These are phyloP conservation scores for Salvelinus fontinalis DNA, from an alignment of 2,113 vertebrate genomes.

Conservation along the genomic window DNA sequence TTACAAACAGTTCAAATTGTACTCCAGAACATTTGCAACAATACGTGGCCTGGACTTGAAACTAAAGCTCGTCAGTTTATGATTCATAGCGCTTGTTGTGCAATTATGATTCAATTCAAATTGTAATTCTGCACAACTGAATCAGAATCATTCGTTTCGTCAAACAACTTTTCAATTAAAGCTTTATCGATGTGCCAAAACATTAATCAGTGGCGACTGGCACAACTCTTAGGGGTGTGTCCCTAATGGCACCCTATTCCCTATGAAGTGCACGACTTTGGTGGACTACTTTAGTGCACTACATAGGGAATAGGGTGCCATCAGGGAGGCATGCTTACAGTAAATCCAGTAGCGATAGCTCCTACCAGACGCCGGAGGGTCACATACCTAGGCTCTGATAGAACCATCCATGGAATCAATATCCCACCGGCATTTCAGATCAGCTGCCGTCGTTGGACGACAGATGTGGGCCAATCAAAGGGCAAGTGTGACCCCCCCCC, in stretches of 20 bases:
- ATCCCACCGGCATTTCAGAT: slow-evolving; percentile 13
- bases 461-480: slow-evolving; percentile 31
- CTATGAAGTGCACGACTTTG: neutral
- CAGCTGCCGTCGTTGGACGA: slow-evolving; percentile 2
- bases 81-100: neutral
- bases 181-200: neutral
- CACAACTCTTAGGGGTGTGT: neutral
- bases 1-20: slow-evolving; percentile 9
- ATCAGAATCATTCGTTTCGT: too few species aligned
- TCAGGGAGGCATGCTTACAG: too few species aligned
- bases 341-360: neutral
- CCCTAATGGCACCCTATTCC: too few species aligned
- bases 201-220: neutral
- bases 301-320: too few species aligned
- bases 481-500: slow-evolving; percentile 32
- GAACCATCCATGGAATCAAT: slow-evolving; percentile 44
- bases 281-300: too few species aligned
- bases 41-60: neutral
- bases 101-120: too few species aligned
- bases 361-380: neutral
- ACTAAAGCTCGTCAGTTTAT: neutral
- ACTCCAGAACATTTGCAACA: neutral
- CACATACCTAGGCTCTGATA: neutral
- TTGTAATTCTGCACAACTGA: too few species aligned
- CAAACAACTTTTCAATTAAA: neutral